Evolutionary conservation across 1,140 invertebrate genomes (phyloP), one percentile per base, ranked within the genome.

Genomic region (Bombus vancouverensis): DNA sequence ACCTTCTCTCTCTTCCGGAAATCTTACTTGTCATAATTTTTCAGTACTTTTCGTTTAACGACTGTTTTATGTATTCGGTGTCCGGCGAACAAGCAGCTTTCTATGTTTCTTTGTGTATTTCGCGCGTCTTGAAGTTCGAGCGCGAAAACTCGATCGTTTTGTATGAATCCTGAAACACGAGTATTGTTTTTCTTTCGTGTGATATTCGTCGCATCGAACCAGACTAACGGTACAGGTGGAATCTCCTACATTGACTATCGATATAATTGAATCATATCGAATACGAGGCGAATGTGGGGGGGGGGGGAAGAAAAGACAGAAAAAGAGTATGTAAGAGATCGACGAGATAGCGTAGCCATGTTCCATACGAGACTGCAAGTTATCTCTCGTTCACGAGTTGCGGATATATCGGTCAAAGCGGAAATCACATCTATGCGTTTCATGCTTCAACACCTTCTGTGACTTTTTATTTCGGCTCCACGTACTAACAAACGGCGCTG

Each of bases 11-110:
- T n/a, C 25, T 59, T 53, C 39, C 81, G 59, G 57, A 32, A 66
- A n/a, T 39, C 15, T 44, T 18, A 53, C 18, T 66, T 25, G 32
- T n/a, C 32, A 72, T 53, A 37, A 83, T 37, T 66, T 66, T 66
- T 75, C 81, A n/a, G 25, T 13, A 72, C 42, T 74, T 82, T 44
- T n/a, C 65, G 9, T 3, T 3, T 75, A 75, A 83, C 37, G 9
- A 39, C 39, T 12, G 8, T 62, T 62, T 57, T 32, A 25, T 34
- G 62, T n/a, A 25, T 42, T 42, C 39, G 44, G 15, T 57, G 32
- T 53, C 47, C 47, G 37, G 53, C 42, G 12, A 74, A 74, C 32
- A 44, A n/a, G 9, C 28, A 44, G n/a, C 79, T 82, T 82, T 82
- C 71, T 74, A 82, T 4, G 22, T 32, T 22, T 28, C 18, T 42